Base-by-base conservation (phyloP, 53 echinoderm and acorn worm genomes). In the Astropecten irregularis region DNA sequence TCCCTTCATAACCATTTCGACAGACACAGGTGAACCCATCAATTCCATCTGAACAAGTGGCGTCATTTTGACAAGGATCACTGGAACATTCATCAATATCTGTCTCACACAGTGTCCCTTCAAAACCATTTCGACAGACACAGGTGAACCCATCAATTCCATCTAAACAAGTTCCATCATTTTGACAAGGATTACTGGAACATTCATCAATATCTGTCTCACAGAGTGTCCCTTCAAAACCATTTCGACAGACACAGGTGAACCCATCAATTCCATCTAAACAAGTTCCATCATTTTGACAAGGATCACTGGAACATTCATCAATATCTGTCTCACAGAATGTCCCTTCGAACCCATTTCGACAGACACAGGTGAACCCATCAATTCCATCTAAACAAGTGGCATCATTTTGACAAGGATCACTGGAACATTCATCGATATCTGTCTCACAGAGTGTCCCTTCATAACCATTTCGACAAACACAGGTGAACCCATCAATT, bases 161-260 rank as follows among this genome's bases (percentile, higher is more conserved):
- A 28, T 74, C 33, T 18, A 22, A 34, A 74, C 74, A 74, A 14
- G 74, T 74, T 2, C 16, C 32, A 38, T 54, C 38, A 42, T 54
- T 30, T 32, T 32, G 56, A 30, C 74, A 74, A 13, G 74, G 74
- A 33, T 18, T 6, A 38, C 55, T 54, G n/a, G 35, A 3, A 42
- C 74, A 74, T 53, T 74, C 74, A 21, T 74, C 56, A 10, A 53
- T 54, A 5, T 74, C 55, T 16, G 34, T 55, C 27, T 74, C 31
- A 32, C 74, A 74, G 20, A 35, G 31, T 32, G 34, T 31, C 3
- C 74, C 74, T 53, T 74, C 53, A 33, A 32, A 74, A 32, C 74
- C 74, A 16, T 15, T 15, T 9, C 16, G 2, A n/a, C 74, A 74
- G 3, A 18, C 38, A 35, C 74, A 74, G 4, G 31, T 18, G 35